Evolutionary conservation across 2,888 invertebrate species (phyloP), one percentile per base, ranked within the genome.

Genomic region (Lamproptera curius): DNA sequence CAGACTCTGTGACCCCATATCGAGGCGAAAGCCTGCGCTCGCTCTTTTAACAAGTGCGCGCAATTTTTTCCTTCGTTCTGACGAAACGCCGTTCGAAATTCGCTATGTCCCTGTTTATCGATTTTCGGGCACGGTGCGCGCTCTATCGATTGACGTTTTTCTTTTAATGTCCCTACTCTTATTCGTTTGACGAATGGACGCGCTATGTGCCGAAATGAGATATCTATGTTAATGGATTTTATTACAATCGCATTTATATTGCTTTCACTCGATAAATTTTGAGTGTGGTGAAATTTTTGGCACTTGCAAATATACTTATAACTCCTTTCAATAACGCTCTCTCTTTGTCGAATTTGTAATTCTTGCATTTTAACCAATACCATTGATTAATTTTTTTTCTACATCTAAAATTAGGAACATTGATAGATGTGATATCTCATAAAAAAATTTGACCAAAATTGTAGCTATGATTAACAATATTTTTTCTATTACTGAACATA

Each of bases 1-100:
- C 49, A 43, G 48, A 42, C 48, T 14, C 39, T 28, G 35, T 49
- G 49, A 43, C 43, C 49, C 39, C 33, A 34, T 43, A 49, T 43
- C 49, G 34, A 14, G 40, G 49, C 40, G 47, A 48, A 48, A 48
- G 42, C 47, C 23, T 48, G 31, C 23, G 39, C 23, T 14, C 36
- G n/a, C 36, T 42, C 16, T 28, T 16, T 14, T 26, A 38, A 20
- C 47, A 42, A 48, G 38, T 42, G 33, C 26, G 37, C 42, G 23
- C 31, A 26, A 26, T 28, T 16, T 15, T 37, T 42, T 33, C 31
- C 33, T 42, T 33, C 16, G 11, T 8, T 26, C 13, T 16, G 23
- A 44, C 16, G 33, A 26, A 23, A 38, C 15, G 31, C 17, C 16
- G 23, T 37, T 20, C 16, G 26, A 42, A 33, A 15, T 28, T 31